A percentile compares a stretch with the other conserved stretches of the same genome.
phyloP scores from a whole-genome alignment of 2,888 invertebrate species.

The Thyatira batis region DNA sequence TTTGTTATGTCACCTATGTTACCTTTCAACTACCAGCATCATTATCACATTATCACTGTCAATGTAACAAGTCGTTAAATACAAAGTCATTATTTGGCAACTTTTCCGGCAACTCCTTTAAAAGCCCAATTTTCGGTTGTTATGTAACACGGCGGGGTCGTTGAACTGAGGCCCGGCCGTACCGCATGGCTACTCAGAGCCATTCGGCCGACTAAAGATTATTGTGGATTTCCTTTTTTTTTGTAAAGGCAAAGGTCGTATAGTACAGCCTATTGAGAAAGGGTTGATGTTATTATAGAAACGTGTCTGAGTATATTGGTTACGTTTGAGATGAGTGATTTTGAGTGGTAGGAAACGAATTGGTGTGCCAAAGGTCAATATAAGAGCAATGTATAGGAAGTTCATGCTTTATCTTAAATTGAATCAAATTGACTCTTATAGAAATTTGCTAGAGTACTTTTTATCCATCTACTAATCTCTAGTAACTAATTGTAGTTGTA shows the following conservation, averaged over 20 bases:
- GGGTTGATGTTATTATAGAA: background rate
- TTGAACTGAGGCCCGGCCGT: conserved; percentile 53
- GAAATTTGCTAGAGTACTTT: too few species aligned
- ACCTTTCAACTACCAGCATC: too few species aligned
- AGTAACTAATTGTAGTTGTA: too few species aligned
- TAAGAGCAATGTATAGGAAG: too few species aligned
- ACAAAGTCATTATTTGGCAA: background rate
- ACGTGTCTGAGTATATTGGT: background rate
- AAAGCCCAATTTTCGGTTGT: conserved; percentile 44
- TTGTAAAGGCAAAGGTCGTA: background rate
- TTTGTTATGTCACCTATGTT: too few species aligned
- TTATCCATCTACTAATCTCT: too few species aligned
- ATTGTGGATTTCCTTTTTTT: conserved; percentile 4
- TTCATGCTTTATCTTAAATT: too few species aligned
- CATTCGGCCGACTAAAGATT: conserved; percentile 9
- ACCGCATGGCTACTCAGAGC: conserved; percentile 29
- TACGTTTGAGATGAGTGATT: too few species aligned
- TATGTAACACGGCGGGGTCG: conserved; percentile 60
- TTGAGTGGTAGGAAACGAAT: too few species aligned
- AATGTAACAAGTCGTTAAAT: background rate
- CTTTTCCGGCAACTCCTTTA: conserved; percentile 44
- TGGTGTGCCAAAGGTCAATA: too few species aligned
- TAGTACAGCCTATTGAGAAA: background rate
- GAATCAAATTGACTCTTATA: too few species aligned
- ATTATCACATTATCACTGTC: too few species aligned